Evolutionary conservation across 2,888 invertebrate genomes (phyloP).

Genomic region (Plebejus melissa): DNA sequence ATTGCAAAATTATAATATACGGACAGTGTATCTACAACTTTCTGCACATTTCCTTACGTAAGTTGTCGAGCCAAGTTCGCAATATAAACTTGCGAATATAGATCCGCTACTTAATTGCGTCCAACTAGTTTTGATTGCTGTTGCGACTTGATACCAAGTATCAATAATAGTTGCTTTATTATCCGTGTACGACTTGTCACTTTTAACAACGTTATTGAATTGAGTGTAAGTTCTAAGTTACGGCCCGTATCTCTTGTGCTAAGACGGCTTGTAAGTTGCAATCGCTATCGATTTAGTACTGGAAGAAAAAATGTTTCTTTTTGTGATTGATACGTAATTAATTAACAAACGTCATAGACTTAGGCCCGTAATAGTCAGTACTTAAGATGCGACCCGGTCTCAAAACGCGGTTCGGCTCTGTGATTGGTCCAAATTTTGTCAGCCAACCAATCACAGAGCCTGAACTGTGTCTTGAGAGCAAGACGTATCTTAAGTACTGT

Average conservation of each 20-base stretch:
- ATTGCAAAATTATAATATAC: too few species aligned
- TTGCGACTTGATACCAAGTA: conserved; percentile 9
- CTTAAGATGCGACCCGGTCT: too few species aligned
- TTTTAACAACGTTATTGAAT: conserved; percentile 37
- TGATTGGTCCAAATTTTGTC: too few species aligned
- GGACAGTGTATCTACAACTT: neutral
- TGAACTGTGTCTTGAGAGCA: too few species aligned
- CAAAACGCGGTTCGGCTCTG: too few species aligned
- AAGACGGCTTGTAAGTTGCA: neutral
- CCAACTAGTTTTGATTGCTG: conserved; percentile 24
- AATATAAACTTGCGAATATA: conserved; percentile 21
- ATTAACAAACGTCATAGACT: too few species aligned
- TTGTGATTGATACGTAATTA: neutral
- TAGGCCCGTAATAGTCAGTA: too few species aligned
- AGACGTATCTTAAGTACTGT: too few species aligned
- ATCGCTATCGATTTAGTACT: neutral
- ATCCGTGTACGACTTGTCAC: conserved; percentile 6
- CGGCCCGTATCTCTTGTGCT: conserved; percentile 16
- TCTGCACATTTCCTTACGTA: conserved; percentile 4
- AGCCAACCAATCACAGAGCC: too few species aligned
- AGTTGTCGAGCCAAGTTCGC: neutral
- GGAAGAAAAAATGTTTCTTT: neutral
- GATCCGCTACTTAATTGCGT: conserved; percentile 26
- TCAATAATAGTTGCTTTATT: conserved; percentile 29
- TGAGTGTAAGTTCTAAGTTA: conserved; percentile 40